These are phyloP conservation scores for Opisthocomus hoazin DNA, from an alignment of 2,113 vertebrate species.

Conservation along the genomic window DNA sequence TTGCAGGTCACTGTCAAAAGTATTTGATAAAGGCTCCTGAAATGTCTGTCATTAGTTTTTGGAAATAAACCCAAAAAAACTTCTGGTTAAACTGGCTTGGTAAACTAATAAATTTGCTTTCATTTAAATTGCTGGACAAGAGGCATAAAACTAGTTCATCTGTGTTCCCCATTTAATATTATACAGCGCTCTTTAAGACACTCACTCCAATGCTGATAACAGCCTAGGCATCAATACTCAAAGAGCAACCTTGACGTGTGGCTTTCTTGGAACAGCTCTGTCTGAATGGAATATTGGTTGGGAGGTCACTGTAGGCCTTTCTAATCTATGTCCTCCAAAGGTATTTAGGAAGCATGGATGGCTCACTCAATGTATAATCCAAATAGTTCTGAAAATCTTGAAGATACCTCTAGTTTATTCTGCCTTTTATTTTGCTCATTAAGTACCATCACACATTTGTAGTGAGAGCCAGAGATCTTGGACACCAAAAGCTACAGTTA, in stretches of 20 bases:
- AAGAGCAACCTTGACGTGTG: background rate
- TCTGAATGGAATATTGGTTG: background rate
- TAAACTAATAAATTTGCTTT: background rate
- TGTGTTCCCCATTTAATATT: background rate
- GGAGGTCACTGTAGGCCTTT: background rate
- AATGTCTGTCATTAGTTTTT: background rate
- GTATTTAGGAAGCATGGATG: background rate
- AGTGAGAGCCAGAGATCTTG: background rate
- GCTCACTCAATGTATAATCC: background rate
- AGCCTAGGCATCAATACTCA: background rate
- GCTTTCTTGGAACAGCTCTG: background rate
- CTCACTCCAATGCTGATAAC: background rate
- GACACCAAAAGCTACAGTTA: background rate
- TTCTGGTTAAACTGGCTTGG: background rate
- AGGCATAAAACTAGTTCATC: background rate
- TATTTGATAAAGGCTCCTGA: background rate
- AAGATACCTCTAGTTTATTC: slow-evolving; percentile 6
- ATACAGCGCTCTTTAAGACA: background rate
- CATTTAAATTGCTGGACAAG: background rate
- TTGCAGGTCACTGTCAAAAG: background rate
- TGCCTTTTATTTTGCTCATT: slow-evolving; percentile 40
- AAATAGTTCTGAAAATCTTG: slow-evolving; percentile 16
- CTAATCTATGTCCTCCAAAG: background rate
- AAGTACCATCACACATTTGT: slow-evolving; percentile 27
- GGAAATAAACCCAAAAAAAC: background rate